Evolutionary conservation across 2,113 vertebrate genomes (phyloP).

Genomic region (Platichthys stellatus): DNA sequence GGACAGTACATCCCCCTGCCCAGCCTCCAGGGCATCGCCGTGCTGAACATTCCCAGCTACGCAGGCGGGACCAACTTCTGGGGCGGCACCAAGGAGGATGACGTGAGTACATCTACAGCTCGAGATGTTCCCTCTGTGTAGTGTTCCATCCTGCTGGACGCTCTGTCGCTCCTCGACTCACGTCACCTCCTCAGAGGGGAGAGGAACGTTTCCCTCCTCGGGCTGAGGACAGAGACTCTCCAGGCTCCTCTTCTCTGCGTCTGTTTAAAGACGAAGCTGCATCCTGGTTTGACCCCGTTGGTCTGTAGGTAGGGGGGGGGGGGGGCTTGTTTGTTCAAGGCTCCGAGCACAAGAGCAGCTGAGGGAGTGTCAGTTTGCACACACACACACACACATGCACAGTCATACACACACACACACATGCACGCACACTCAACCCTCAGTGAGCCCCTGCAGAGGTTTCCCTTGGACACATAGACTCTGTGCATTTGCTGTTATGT

Average conservation of each 20-base stretch:
- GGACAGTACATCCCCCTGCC: conserved; percentile 98
- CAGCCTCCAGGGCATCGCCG: conserved; percentile 97
- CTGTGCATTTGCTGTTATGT: conserved; percentile 49
- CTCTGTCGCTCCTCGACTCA: not conserved
- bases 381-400: conserved; percentile 8
- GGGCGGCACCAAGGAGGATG: conserved; percentile 98
- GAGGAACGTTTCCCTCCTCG: not conserved
- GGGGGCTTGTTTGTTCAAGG: conserved; percentile 57
- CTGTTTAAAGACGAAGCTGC: not conserved
- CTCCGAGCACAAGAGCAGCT: conserved; percentile 45
- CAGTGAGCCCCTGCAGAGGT: conserved; percentile 46
- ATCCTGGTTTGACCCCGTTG: conserved; percentile 33
- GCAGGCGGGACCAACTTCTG: conserved; percentile 99
- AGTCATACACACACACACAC: conserved; percentile 10
- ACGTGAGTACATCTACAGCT: conserved; percentile 86
- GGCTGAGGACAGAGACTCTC: not conserved
- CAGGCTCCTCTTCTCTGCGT: not conserved
- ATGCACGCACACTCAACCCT: not conserved
- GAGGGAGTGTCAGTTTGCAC: conserved; percentile 53
- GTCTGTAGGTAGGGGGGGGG: conserved; percentile 28
- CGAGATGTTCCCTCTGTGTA: not conserved
- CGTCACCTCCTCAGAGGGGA: conserved; percentile 3
- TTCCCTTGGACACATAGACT: conserved; percentile 45
- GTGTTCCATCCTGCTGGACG: conserved; percentile 5
- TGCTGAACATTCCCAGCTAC: conserved; percentile 97